phyloP scores from a whole-genome alignment of 2,797 vertebrate genomes.

The Stomatorhinus walkeri region DNA sequence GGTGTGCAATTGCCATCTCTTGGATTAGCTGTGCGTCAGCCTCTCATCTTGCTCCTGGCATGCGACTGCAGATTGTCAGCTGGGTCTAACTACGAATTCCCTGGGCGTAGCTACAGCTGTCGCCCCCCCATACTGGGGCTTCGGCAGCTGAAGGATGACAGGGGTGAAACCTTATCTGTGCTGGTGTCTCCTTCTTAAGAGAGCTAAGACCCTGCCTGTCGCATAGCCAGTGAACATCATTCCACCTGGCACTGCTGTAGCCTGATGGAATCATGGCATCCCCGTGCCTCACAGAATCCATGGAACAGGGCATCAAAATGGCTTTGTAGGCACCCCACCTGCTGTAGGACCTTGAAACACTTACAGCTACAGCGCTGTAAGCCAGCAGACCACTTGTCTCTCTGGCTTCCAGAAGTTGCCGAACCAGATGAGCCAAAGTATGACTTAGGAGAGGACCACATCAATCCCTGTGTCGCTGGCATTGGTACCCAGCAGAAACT shows the following conservation, averaged over 20 bases:
- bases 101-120: background rate
- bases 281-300: background rate
- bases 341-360: background rate
- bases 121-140: background rate
- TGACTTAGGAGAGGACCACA: background rate
- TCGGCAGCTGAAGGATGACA: background rate
- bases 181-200: background rate
- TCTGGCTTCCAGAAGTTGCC: background rate
- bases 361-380: background rate
- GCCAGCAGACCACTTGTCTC: background rate
- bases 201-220: background rate
- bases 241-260: background rate
- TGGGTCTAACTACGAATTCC: background rate
- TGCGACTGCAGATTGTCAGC: background rate
- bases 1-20: background rate
- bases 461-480: background rate
- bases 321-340: background rate
- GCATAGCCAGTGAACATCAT: background rate
- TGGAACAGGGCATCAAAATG: background rate
- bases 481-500: background rate
- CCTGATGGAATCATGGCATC: background rate
- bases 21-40: background rate
- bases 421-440: background rate
- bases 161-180: background rate
- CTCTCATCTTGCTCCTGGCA: background rate